Evolutionary conservation across 2,113 vertebrate species (phyloP).

Genomic region (Brachyhypopomus gauderio): DNA sequence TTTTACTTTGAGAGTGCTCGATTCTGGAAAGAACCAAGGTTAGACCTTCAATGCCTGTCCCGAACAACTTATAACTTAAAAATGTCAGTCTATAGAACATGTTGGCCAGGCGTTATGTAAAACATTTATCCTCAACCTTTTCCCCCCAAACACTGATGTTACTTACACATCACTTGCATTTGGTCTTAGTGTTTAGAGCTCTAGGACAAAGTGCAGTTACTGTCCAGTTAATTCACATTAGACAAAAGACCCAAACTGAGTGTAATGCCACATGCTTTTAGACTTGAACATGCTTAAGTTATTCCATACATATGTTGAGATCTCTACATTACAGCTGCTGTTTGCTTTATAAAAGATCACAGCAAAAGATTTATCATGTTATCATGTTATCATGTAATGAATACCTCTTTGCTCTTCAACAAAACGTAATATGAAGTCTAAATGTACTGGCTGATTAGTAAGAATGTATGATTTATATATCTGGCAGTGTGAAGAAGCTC

Average conservation of each 20-base stretch:
- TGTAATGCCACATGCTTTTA: background rate
- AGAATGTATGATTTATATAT: conserved; percentile 13
- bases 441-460: background rate
- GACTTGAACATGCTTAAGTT: background rate
- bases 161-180: background rate
- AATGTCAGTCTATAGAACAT: too few species aligned
- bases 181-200: background rate
- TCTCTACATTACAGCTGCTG: background rate
- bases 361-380: background rate
- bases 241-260: background rate
- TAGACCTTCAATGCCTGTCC: conserved; percentile 5
- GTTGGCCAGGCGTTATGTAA: too few species aligned
- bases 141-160: too few species aligned
- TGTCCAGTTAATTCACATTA: background rate
- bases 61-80: too few species aligned
- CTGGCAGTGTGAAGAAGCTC: conserved; percentile 85
- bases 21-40: conserved; percentile 89
- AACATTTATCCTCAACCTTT: too few species aligned
- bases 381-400: too few species aligned
- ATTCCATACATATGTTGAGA: background rate
- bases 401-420: background rate
- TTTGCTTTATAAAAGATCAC: background rate
- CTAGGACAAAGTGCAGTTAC: background rate
- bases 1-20: conserved; percentile 90
- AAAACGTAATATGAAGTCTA: background rate